Evolutionary conservation across 35 echinoderm and acorn worm genomes (phyloP).

Genomic region (Apostichopus parvimensis): DNA sequence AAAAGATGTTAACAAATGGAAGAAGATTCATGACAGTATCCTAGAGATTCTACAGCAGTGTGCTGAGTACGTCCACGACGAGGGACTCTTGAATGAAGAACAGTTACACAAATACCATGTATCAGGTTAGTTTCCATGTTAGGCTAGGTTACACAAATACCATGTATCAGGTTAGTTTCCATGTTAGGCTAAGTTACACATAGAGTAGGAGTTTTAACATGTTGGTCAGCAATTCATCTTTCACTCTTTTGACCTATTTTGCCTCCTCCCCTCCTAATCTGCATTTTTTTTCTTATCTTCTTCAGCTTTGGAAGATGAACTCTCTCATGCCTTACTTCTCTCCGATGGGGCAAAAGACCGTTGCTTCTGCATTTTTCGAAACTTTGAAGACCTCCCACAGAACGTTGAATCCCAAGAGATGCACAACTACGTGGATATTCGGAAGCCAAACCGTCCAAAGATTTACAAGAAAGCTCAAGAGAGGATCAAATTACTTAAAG

Average conservation of each 20-base stretch:
- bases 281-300: neutral
- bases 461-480: slow-evolving; percentile 98
- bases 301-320: slow-evolving; percentile 91
- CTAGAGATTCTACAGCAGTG: slow-evolving; percentile 95
- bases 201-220: too few relatives aligned
- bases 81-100: slow-evolving; percentile 97
- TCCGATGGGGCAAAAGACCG: slow-evolving; percentile 70
- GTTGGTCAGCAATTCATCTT: too few relatives aligned
- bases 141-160: neutral
- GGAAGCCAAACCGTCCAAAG: slow-evolving; percentile 95
- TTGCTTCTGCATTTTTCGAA: slow-evolving; percentile 87
- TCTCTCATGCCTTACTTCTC: slow-evolving; percentile 74
- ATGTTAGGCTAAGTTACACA: too few relatives aligned
- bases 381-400: slow-evolving; percentile 91
- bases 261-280: too few relatives aligned
- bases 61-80: slow-evolving; percentile 95
- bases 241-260: too few relatives aligned
- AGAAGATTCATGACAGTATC: slow-evolving; percentile 93
- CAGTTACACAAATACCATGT: slow-evolving; percentile 98
- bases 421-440: slow-evolving; percentile 94
- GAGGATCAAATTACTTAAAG: slow-evolving; percentile 91
- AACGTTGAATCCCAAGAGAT: slow-evolving; percentile 92
- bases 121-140: slow-evolving; percentile 70
- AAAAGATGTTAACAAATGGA: slow-evolving; percentile 91
- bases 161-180: neutral